A percentile compares a stretch with the other conserved stretches of the same genome.
Evolutionary conservation across 2,113 vertebrate species (phyloP).

Genomic region (Cinclus mexicanus): DNA sequence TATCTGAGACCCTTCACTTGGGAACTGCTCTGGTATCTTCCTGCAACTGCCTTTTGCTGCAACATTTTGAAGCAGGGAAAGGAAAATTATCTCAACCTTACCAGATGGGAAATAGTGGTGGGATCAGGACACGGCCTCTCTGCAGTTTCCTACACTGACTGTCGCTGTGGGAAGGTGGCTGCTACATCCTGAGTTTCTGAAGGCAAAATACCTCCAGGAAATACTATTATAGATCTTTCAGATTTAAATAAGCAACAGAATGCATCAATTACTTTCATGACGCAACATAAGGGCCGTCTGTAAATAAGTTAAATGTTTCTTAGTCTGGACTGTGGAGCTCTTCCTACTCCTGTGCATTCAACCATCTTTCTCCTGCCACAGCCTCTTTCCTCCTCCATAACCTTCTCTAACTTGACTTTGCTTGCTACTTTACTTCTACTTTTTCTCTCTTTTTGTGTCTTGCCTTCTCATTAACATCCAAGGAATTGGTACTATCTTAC

Average conservation of each 20-base stretch:
- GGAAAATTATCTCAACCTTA: not conserved
- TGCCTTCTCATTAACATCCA: not conserved
- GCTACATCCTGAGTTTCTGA: not conserved
- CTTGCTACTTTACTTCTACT: not conserved
- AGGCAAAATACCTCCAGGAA: conserved; percentile 4
- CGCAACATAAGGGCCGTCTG: not conserved
- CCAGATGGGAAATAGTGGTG: not conserved
- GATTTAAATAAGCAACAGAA: conserved; percentile 6
- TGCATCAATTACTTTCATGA: not conserved
- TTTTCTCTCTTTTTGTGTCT: not conserved
- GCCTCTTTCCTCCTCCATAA: not conserved
- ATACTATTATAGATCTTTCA: not conserved
- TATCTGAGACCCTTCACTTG: not conserved
- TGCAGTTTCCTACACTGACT: not conserved
- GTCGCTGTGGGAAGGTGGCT: conserved; percentile 8
- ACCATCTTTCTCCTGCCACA: not conserved
- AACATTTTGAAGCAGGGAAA: not conserved
- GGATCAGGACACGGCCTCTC: not conserved
- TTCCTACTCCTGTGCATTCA: not conserved
- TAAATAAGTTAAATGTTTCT: not conserved
- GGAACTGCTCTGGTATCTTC: not conserved
- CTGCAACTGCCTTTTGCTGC: not conserved
- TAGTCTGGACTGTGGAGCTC: not conserved
- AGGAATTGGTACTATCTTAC: not conserved
- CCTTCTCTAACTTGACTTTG: not conserved